Conservation (phyloP, 2,888 invertebrate genomes). For the Aproaerema taeniolella region DNA sequence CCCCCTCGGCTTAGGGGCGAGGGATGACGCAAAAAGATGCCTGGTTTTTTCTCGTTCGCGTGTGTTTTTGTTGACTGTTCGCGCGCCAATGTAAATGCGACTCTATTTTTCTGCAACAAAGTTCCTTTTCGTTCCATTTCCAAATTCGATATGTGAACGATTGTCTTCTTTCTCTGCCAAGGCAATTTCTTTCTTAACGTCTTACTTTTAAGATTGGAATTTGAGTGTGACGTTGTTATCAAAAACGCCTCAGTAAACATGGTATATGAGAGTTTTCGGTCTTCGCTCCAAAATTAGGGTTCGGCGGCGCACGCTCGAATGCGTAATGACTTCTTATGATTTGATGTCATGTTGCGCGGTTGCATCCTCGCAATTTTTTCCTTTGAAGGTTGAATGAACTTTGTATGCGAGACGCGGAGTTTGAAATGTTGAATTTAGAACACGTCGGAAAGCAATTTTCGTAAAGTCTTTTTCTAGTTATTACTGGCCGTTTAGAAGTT, state of each 20-base stretch:
- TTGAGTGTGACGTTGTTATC: constrained; percentile 24
- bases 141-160: constrained; percentile 51
- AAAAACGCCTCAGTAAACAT: constrained; percentile 53
- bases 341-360: constrained; percentile 66
- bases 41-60: constrained; percentile 62
- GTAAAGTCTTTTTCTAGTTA: too few species aligned
- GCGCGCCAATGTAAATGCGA: constrained; percentile 9
- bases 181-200: too few species aligned
- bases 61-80: constrained; percentile 64
- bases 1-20: constrained; percentile 55
- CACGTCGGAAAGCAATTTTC: constrained; percentile 8
- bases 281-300: constrained; percentile 58
- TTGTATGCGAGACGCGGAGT: constrained; percentile 29
- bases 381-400: constrained; percentile 46
- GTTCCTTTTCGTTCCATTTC: constrained; percentile 20
- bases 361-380: constrained; percentile 34
- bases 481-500: too few species aligned
- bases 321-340: constrained; percentile 75
- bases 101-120: neutral
- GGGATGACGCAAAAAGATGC: constrained; percentile 70
- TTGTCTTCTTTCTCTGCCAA: constrained; percentile 51
- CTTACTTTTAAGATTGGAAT: too few species aligned
- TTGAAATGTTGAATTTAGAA: constrained; percentile 20
- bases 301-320: constrained; percentile 52
- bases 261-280: constrained; percentile 54